Conservation (phyloP, 1,140 invertebrate species). For the Mya arenaria region DNA sequence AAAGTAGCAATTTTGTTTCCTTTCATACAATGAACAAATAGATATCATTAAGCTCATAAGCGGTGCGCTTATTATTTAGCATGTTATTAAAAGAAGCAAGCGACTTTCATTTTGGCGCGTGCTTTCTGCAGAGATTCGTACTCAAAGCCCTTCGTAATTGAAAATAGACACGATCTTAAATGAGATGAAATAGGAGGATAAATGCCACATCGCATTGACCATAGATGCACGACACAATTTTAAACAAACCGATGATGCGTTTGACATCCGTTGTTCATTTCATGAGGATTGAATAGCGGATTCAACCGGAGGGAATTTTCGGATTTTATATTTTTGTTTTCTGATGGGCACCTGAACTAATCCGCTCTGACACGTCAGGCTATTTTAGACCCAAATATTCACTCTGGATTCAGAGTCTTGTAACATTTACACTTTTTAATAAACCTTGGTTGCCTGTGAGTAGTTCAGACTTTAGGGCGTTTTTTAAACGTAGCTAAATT, state of each 20-base stretch:
- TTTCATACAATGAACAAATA: conserved; percentile 18
- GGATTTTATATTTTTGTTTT: neutral
- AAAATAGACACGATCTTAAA: no score
- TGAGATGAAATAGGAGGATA: no score
- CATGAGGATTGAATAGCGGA: neutral
- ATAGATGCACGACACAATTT: no score
- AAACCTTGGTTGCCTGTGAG: no score
- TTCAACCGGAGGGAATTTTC: neutral
- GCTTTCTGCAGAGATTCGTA: neutral
- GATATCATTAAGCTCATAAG: conserved; percentile 23
- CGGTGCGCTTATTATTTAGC: conserved; percentile 1
- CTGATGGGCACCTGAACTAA: conserved; percentile 37
- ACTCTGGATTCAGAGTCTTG: no score
- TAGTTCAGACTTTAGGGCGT: no score
- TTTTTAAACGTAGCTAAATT: no score
- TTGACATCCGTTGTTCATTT: conserved; percentile 14
- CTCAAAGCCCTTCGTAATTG: neutral
- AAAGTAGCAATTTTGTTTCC: no score
- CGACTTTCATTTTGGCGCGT: conserved; percentile 8
- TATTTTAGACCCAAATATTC: no score
- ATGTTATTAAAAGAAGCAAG: neutral
- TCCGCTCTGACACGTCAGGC: conserved; percentile 22
- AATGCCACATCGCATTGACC: no score
- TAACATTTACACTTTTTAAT: no score
- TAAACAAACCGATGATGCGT: neutral